A percentile compares a stretch with the other conserved stretches of the same genome.
phyloP scores from a whole-genome alignment of 2,888 invertebrate genomes.

The Helicoverpa assulta region DNA sequence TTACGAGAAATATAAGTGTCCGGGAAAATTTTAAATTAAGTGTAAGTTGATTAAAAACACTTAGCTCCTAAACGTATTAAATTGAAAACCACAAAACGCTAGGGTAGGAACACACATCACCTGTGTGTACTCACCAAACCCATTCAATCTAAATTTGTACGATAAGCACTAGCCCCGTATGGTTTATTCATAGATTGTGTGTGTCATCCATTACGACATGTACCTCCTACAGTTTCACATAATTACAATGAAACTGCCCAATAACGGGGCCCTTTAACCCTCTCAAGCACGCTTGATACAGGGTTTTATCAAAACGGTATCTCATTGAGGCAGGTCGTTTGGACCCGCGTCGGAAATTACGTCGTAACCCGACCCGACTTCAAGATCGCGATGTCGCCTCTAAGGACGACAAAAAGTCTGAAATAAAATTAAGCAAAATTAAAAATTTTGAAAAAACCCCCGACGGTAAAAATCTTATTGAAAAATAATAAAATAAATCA shows the following conservation, averaged over 20 bases:
- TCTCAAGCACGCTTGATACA: slow-evolving; percentile 69
- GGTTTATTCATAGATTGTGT: slow-evolving; percentile 33
- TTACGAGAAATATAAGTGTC: too few species aligned
- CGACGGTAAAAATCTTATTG: too few species aligned
- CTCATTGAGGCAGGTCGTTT: slow-evolving; percentile 76
- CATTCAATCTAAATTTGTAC: slow-evolving; percentile 40
- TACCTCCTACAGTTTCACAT: slow-evolving; percentile 53
- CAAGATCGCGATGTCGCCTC: slow-evolving; percentile 48
- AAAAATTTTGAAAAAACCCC: too few species aligned
- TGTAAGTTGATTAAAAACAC: too few species aligned
- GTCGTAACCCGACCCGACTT: slow-evolving; percentile 60
- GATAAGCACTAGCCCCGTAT: slow-evolving; percentile 18
- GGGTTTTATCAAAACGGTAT: slow-evolving; percentile 74
- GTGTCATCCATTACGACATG: slow-evolving; percentile 51
- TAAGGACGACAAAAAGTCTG: too few species aligned
- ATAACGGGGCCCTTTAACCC: slow-evolving; percentile 69
- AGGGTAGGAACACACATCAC: slow-evolving; percentile 1
- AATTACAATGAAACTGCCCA: slow-evolving; percentile 68
- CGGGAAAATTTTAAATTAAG: too few species aligned
- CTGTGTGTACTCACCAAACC: slow-evolving; percentile 11
- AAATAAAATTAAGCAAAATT: too few species aligned
- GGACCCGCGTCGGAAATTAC: slow-evolving; percentile 76
- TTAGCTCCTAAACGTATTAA: slow-evolving; percentile 18
- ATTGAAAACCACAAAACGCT: slow-evolving; percentile 26
- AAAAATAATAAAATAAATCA: too few species aligned